phyloP scores from a whole-genome alignment of 2,888 invertebrate genomes.

The Sphaerophoria taeniata region DNA sequence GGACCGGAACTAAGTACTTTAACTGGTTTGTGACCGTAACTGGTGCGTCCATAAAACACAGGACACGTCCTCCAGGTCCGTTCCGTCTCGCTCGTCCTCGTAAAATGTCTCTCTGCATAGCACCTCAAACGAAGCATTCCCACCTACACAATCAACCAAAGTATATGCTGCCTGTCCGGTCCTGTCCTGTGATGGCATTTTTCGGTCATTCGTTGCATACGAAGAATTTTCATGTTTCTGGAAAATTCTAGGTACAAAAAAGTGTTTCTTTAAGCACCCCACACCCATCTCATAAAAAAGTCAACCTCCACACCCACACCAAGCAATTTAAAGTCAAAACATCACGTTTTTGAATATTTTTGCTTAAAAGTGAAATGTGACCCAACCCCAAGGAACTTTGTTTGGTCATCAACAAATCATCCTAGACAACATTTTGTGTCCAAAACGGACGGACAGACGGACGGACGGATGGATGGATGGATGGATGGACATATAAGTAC shows the following conservation, averaged over 20 bases:
- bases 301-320: neutral
- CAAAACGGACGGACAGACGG: conserved; percentile 14
- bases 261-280: neutral
- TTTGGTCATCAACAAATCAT: conserved; percentile 56
- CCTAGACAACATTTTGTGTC: conserved; percentile 40
- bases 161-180: no score
- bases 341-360: conserved; percentile 48
- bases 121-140: neutral
- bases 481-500: conserved; percentile 54
- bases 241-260: conserved; percentile 53
- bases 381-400: conserved; percentile 19
- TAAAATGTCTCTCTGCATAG: conserved; percentile 2
- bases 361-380: conserved; percentile 19
- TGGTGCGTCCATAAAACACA: conserved; percentile 62
- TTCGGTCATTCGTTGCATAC: conserved; percentile 44
- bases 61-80: conserved; percentile 37
- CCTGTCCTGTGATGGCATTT: neutral
- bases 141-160: neutral
- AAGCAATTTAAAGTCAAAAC: conserved; percentile 3
- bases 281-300: neutral
- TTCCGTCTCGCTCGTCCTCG: neutral
- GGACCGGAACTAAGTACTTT: conserved; percentile 63
- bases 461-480: no score
- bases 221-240: conserved; percentile 20
- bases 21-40: conserved; percentile 46